phyloP scores from a whole-genome alignment of 2,888 invertebrate species.

The Lasiommata megera region DNA sequence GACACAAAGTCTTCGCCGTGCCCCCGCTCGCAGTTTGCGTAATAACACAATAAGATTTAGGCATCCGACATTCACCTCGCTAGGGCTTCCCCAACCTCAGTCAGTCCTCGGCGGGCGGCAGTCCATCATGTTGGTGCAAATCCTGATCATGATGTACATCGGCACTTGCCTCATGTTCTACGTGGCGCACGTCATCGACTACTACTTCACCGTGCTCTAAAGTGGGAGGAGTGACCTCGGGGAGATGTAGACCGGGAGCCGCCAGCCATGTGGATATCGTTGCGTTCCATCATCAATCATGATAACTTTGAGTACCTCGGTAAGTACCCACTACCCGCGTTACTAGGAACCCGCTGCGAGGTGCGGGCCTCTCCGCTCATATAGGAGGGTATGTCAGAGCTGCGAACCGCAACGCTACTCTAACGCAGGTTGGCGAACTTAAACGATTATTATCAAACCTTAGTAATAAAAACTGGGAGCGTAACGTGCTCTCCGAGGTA shows the following conservation, averaged over 20 bases:
- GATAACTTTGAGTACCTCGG: conserved; percentile 8
- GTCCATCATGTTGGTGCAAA: conserved; percentile 71
- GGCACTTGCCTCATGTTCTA: conserved; percentile 73
- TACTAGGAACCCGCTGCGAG: neutral
- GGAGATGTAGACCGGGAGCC: conserved; percentile 29
- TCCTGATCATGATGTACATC: conserved; percentile 77
- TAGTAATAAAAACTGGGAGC: too few species aligned
- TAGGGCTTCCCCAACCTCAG: conserved; percentile 37
- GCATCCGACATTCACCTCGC: conserved; percentile 41
- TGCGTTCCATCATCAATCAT: conserved; percentile 30
- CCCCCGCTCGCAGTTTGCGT: conserved; percentile 28
- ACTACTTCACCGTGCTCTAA: conserved; percentile 53
- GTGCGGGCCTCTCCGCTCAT: too few species aligned
- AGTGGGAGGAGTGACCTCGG: conserved; percentile 5
- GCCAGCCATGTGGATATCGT: conserved; percentile 33
- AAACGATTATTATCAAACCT: too few species aligned
- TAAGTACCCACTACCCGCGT: neutral
- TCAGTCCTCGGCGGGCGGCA: conserved; percentile 37
- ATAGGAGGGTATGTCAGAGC: too few species aligned
- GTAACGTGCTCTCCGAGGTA: too few species aligned
- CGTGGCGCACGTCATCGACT: conserved; percentile 73
- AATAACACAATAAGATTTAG: conserved; percentile 36
- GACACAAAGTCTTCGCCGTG: neutral
- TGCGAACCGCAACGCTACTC: too few species aligned
- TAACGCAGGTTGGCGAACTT: too few species aligned